These are phyloP conservation scores for Physocephala rufipes DNA, from an alignment of 2,888 invertebrate species.

Conservation along the genomic window DNA sequence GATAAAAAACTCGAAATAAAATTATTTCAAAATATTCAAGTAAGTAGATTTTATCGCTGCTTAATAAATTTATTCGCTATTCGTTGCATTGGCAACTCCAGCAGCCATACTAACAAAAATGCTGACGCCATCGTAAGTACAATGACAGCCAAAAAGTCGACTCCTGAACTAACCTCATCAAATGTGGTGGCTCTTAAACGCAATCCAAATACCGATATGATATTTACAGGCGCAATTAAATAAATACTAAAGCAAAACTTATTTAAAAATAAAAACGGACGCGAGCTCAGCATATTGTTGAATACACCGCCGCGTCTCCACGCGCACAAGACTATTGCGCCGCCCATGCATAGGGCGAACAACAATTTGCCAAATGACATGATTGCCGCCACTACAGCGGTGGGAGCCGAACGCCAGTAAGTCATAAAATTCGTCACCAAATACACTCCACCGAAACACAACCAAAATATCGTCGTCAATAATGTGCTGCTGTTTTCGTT, in stretches of 20 bases:
- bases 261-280: slow-evolving; percentile 53
- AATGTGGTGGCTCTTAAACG: slow-evolving; percentile 53
- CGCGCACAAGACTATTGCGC: slow-evolving; percentile 53
- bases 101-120: slow-evolving; percentile 48
- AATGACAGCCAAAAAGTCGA: slow-evolving; percentile 51
- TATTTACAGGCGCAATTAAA: slow-evolving; percentile 56
- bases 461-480: slow-evolving; percentile 51
- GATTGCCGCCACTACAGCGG: slow-evolving; percentile 52
- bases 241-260: slow-evolving; percentile 58
- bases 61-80: slow-evolving; percentile 46
- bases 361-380: slow-evolving; percentile 58
- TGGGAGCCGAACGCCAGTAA: slow-evolving; percentile 55
- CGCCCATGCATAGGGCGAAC: slow-evolving; percentile 54
- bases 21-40: not conserved
- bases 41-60: not conserved
- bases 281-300: slow-evolving; percentile 49
- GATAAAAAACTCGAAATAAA: not conserved
- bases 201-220: slow-evolving; percentile 50
- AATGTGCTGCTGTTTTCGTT: not conserved
- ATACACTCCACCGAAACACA: slow-evolving; percentile 47
- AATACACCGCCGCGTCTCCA: slow-evolving; percentile 53
- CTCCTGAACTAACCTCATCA: slow-evolving; percentile 52
- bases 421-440: slow-evolving; percentile 55
- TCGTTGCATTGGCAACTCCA: slow-evolving; percentile 55
- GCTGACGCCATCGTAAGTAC: slow-evolving; percentile 48